These are phyloP conservation scores for Molanna angustata DNA, from an alignment of 2,888 invertebrate species.

Conservation along the genomic window DNA sequence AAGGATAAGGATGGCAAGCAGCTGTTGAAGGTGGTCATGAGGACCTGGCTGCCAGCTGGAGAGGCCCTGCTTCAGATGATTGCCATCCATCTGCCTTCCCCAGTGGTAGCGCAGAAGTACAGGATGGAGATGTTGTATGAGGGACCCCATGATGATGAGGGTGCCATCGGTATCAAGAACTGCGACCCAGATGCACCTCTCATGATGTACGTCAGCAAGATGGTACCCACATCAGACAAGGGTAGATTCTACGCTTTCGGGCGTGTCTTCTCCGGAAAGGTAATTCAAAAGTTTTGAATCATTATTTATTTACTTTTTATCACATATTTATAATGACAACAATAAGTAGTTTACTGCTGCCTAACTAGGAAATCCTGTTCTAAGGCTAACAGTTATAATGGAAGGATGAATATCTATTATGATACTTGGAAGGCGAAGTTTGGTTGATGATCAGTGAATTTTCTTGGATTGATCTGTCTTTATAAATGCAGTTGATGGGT, in stretches of 20 bases:
- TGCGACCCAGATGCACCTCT: constrained; percentile 97
- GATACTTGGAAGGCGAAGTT: too few relatives aligned
- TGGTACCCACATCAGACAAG: constrained; percentile 99
- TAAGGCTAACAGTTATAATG: too few relatives aligned
- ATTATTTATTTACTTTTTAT: too few relatives aligned
- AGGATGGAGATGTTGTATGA: constrained; percentile 99
- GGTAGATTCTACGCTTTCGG: constrained; percentile 99
- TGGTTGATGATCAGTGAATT: too few relatives aligned
- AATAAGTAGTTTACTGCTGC: too few relatives aligned
- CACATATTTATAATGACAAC: too few relatives aligned
- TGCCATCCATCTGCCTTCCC: constrained; percentile 98
- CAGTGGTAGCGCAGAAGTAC: constrained; percentile 98
- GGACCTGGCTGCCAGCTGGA: constrained; percentile 99
- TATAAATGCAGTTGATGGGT: too few relatives aligned
- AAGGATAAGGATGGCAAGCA: constrained; percentile 95
- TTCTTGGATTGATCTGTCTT: too few relatives aligned
- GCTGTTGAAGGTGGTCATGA: constrained; percentile 96
- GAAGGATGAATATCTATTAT: too few relatives aligned
- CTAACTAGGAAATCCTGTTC: too few relatives aligned
- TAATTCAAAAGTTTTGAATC: constrained; percentile 35
- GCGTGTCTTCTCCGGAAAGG: constrained; percentile 97
- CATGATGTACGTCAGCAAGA: constrained; percentile 99
- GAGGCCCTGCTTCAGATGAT: constrained; percentile 99
- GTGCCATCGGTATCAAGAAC: constrained; percentile 83
- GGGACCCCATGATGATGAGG: constrained; percentile 95